Evolutionary conservation across 2,113 vertebrate genomes (phyloP).

Genomic region (Thamnophis sirtalis): DNA sequence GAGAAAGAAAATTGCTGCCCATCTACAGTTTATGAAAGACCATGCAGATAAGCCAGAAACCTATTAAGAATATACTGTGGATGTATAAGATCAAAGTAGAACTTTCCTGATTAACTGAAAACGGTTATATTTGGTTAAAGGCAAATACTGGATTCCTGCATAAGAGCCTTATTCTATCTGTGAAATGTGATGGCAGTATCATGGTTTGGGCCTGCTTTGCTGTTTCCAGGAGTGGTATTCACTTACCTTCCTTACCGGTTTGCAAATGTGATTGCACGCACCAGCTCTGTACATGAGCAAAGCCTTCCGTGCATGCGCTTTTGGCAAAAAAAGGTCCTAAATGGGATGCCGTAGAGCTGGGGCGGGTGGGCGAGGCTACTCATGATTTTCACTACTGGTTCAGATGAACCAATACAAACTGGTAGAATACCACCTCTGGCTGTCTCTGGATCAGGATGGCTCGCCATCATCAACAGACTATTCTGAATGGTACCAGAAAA

Average conservation of each 20-base stretch:
- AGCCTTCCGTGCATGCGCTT: no score
- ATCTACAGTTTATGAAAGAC: not conserved
- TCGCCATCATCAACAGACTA: not conserved
- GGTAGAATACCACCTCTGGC: no score
- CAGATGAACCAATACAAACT: no score
- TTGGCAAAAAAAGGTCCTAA: no score
- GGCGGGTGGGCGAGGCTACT: no score
- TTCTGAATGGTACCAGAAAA: not conserved
- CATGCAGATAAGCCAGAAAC: not conserved
- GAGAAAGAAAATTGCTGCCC: not conserved
- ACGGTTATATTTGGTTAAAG: not conserved
- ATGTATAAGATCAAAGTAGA: not conserved
- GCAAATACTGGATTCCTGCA: not conserved
- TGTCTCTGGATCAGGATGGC: not conserved
- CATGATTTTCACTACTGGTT: no score
- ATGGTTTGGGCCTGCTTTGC: not conserved
- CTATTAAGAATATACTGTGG: not conserved
- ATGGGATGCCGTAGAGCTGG: no score
- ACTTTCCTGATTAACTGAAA: not conserved
- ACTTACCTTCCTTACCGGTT: no score
- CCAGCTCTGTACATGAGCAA: no score
- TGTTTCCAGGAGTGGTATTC: no score
- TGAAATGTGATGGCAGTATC: not conserved
- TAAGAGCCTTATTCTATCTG: not conserved
- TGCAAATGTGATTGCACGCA: no score